These are phyloP conservation scores for Drosophila ustulata DNA, from an alignment of 2,888 invertebrate genomes.

Conservation along the genomic window DNA sequence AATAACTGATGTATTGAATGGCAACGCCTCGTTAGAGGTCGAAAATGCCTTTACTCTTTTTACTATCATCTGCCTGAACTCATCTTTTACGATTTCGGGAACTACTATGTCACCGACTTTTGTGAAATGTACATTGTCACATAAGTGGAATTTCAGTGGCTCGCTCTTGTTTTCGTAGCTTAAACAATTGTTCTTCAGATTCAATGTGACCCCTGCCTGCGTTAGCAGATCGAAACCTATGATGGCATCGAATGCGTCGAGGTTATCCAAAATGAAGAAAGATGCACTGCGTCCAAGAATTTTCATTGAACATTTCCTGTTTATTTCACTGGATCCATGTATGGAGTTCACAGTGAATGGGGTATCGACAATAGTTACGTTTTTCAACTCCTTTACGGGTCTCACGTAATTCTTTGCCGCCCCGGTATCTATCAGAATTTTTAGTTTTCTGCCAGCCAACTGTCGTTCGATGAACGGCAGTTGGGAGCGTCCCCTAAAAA, in stretches of 20 bases:
- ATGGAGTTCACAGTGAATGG: too few species aligned
- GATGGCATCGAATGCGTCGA: slow-evolving; percentile 16
- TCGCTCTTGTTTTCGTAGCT: not conserved
- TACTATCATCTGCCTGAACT: not conserved
- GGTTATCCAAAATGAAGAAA: slow-evolving; percentile 3
- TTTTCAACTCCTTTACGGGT: too few species aligned
- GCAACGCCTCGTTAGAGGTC: not conserved
- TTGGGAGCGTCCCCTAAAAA: not conserved
- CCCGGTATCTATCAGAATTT: not conserved
- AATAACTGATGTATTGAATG: not conserved
- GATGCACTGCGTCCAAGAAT: not conserved
- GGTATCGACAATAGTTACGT: too few species aligned
- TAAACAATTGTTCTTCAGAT: not conserved
- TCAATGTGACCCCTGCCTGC: slow-evolving; percentile 5
- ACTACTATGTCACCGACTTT: slow-evolving; percentile 8
- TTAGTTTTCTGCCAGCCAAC: not conserved
- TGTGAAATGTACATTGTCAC: slow-evolving; percentile 25
- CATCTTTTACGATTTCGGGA: not conserved
- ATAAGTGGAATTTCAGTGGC: not conserved
- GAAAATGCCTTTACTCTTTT: not conserved
- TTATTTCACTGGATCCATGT: too few species aligned
- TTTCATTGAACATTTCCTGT: too few species aligned
- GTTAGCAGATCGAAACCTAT: slow-evolving; percentile 25
- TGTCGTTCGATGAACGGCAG: not conserved
- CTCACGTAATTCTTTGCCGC: too few species aligned